Percentiles rank a stretch among this genome's conserved stretches.
phyloP scores from a whole-genome alignment of 2,113 vertebrate genomes.

The Ceyx margarethae region DNA sequence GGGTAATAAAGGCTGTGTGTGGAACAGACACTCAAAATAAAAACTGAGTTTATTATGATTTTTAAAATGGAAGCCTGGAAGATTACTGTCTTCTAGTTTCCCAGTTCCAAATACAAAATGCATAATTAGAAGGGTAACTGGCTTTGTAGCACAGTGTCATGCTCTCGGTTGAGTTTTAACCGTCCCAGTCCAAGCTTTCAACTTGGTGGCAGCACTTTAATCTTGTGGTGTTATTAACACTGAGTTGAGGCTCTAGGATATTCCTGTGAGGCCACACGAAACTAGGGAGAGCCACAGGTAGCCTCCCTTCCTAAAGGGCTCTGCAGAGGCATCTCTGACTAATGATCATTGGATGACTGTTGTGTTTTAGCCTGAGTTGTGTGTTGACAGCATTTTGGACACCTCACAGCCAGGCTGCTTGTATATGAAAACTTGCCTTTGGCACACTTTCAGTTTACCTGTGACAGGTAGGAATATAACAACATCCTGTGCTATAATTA shows the following conservation, averaged over 20 bases:
- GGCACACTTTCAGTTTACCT: background rate
- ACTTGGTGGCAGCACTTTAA: background rate
- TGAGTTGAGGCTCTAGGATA: background rate
- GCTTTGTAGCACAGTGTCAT: background rate
- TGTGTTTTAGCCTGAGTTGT: background rate
- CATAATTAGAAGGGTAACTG: background rate
- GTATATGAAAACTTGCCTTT: background rate
- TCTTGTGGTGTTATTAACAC: background rate
- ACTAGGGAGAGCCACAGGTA: background rate
- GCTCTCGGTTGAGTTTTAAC: background rate
- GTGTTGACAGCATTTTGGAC: background rate
- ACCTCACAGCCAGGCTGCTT: background rate
- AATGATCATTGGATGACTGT: rapidly evolving
- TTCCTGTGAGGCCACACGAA: background rate
- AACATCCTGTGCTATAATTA: background rate
- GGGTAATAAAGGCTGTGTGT: background rate
- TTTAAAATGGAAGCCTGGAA: slow-evolving; percentile 22
- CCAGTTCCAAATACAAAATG: background rate
- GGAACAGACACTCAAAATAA: background rate
- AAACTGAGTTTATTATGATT: background rate
- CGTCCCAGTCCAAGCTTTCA: background rate
- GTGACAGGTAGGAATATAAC: background rate
- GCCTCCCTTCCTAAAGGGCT: background rate
- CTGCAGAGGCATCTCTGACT: background rate
- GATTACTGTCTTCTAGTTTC: background rate